Percentiles rank a stretch among this genome's conserved stretches.
These are phyloP conservation scores for Drosophila robusta DNA, from an alignment of 2,888 invertebrate genomes.

Conservation along the genomic window DNA sequence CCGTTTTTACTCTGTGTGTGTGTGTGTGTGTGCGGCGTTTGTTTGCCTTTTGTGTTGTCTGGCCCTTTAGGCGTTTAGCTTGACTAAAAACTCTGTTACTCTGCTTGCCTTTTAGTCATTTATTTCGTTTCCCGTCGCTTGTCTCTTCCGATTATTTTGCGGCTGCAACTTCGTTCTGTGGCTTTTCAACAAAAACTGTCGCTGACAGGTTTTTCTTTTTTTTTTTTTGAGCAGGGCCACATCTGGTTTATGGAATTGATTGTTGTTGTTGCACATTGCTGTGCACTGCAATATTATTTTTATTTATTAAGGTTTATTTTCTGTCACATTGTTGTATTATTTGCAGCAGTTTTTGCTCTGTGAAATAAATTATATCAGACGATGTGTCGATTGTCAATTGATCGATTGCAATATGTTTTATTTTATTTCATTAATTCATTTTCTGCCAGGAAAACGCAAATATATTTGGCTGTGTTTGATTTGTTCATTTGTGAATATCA, in stretches of 20 bases:
- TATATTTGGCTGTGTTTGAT: neutral
- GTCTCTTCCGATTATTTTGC: slow-evolving; percentile 46
- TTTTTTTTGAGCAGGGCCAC: neutral
- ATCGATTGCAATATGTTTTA: neutral
- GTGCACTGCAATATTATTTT: slow-evolving; percentile 19
- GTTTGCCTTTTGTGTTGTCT: slow-evolving; percentile 16
- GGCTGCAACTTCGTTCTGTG: slow-evolving; percentile 48
- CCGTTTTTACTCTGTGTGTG: slow-evolving; percentile 16
- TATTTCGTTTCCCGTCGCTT: slow-evolving; percentile 36
- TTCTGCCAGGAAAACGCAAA: neutral
- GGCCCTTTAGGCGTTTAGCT: slow-evolving; percentile 44
- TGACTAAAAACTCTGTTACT: slow-evolving; percentile 21
- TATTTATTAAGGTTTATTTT: slow-evolving; percentile 15
- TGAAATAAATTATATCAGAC: slow-evolving; percentile 4
- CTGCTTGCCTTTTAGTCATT: slow-evolving; percentile 43
- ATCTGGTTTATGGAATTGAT: slow-evolving; percentile 31
- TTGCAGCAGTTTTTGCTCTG: neutral
- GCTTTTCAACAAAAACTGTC: slow-evolving; percentile 36
- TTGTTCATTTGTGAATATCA: neutral
- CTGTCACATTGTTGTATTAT: slow-evolving; percentile 5
- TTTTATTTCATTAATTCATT: neutral
- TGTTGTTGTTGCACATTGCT: neutral
- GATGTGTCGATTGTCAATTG: slow-evolving; percentile 10
- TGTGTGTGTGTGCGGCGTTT: slow-evolving; percentile 6
- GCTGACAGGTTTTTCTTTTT: slow-evolving; percentile 45